Percentiles rank a stretch among this genome's conserved stretches.
Evolutionary conservation across 2,113 vertebrate species (phyloP).

Genomic region (Galemys pyrenaicus): DNA sequence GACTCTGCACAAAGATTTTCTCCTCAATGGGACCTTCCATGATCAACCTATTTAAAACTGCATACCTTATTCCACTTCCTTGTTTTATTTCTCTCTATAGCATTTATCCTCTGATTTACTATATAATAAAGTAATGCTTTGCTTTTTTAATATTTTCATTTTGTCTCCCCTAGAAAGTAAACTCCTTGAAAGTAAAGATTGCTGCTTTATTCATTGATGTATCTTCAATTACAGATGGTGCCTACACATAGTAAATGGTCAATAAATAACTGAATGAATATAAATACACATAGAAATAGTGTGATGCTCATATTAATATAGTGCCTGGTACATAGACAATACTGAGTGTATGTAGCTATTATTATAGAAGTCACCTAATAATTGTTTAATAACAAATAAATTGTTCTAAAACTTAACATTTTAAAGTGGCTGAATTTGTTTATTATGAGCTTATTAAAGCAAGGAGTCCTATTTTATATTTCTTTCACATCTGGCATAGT

Average conservation of each 20-base stretch:
- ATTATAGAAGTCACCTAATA: background rate
- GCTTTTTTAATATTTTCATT: background rate
- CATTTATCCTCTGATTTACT: constrained; percentile 24
- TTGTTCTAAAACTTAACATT: constrained; percentile 18
- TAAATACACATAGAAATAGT: background rate
- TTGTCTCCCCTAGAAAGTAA: background rate
- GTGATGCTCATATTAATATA: background rate
- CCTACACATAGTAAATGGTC: background rate
- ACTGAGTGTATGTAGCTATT: background rate
- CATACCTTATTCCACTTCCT: background rate
- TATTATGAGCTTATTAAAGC: constrained; percentile 1
- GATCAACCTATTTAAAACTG: constrained; percentile 13
- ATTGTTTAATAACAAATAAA: constrained; percentile 33
- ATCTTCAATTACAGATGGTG: background rate
- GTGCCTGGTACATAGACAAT: background rate
- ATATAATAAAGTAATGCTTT: background rate
- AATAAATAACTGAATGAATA: constrained; percentile 8
- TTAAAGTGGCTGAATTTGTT: background rate
- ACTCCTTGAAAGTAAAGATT: background rate
- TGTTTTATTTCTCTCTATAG: background rate
- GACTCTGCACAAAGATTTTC: background rate
- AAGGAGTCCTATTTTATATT: constrained; percentile 19
- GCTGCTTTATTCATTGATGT: constrained; percentile 7
- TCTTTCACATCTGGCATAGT: constrained; percentile 1
- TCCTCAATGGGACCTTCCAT: background rate